Evolutionary conservation across 2,888 invertebrate genomes (phyloP), one percentile per base, ranked within the genome.

Genomic region (Ommatoiulus sabulosus): DNA sequence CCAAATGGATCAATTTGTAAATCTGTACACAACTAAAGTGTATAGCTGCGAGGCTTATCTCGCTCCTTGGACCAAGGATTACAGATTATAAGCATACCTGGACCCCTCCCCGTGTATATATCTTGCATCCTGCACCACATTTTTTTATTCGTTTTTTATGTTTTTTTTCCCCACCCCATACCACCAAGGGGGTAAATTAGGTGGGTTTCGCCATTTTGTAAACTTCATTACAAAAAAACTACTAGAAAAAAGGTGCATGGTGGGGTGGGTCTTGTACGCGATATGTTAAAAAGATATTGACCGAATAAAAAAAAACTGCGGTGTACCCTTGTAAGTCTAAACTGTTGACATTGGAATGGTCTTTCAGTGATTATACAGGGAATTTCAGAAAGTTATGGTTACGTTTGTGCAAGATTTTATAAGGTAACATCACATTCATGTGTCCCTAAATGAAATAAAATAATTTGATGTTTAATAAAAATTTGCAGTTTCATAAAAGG

Each of bases 111-210:
- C 44, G 24, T 24, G 10, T n/a, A 86, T 35, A 35, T 35, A 72
- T 35, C 80, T 46, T 24, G 44, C 44, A 44, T 85, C 17, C 43
- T 85, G 44, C 46, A 46, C 44, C 86, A 80, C 86, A 86, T 86
- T 86, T 86, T 86, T 86, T 86, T 44, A 86, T 86, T 86, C 86
- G 44, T 46, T 46, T 86, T 86, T 44, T 86, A 44, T 8, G 35
- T 44, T 20, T 86, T 46, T 84, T 52, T 80, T 35, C 35, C 24
- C 44, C 86, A 44, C 48, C 44, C 44, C 20, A 48, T 86, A 86
- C 86, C 48, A 86, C 86, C 48, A 86, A 86, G 86, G 86, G 86
- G 86, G 86, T 86, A 86, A 86, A 86, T 86, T 86, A 48, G 86
- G 46, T 86, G 48, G 86, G 86, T 86, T 86, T 86, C 48, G 46